Evolutionary conservation across 2,797 vertebrate genomes (phyloP), one percentile per base, ranked within the genome.

Genomic region (Podargus strigoides): DNA sequence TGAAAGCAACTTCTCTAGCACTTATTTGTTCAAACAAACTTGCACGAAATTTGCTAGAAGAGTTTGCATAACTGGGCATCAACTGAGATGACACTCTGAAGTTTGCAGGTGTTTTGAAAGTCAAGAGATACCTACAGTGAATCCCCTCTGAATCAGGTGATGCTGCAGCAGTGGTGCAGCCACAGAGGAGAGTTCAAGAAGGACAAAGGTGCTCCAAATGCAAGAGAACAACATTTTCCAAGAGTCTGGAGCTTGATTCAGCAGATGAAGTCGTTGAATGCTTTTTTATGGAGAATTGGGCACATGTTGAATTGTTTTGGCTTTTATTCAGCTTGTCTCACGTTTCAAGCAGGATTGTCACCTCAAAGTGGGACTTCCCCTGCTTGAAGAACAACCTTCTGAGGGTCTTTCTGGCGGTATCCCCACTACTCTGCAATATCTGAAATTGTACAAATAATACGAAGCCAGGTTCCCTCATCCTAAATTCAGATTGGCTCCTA

Each of bases 361-460:
- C 58, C 26, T 39, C 26, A 22, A 73, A 22, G 30, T 5, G 59
- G 36, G 36, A 28, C 28, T 44, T 73, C 7, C n/a, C 14, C 34
- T 56, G 36, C n/a, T 64, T 53, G 30, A 23, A 60, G 18, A 82
- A 9, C 3, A 16, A 39, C 12, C 39, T 72, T 46, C 41, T 4
- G 32, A 66, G n/a, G 44, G 53, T 23, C 17, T 21, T 49, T 24
- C 44, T 83, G 18, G 27, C 59, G 36, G 7, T 3, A 2, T 12
- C 27, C 56, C 30, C 62, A 28, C 23, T 14, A 37, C 20, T 69
- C n/a, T 36, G 36, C 9, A n/a, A 17, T 7, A 49, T 5, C 27
- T 26, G 50, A 36, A 22, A 50, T 49, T 7, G 2, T 6, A 5
- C 28, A 47, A 36, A 9, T 2, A 44, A 6, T 3, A 19, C 1